Evolutionary conservation across 2,888 invertebrate species (phyloP).

Genomic region (Nomada ferruginata): DNA sequence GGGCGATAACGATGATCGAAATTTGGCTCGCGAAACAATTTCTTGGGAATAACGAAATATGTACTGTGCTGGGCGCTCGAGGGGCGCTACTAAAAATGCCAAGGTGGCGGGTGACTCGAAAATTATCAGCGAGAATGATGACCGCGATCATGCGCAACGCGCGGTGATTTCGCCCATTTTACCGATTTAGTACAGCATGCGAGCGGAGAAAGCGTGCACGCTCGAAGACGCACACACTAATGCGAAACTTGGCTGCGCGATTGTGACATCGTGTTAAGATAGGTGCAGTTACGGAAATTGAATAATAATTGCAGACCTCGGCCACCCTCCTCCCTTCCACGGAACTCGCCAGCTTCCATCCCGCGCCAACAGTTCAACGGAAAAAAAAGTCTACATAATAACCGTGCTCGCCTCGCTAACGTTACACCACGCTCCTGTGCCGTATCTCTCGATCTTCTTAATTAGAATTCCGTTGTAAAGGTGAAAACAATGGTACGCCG

Average conservation of each 20-base stretch:
- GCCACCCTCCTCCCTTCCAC: slow-evolving; percentile 11
- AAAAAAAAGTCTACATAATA: slow-evolving; percentile 67
- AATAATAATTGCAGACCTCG: slow-evolving; percentile 80
- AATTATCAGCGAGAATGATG: slow-evolving; percentile 59
- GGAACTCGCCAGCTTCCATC: slow-evolving; percentile 40
- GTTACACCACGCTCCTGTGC: slow-evolving; percentile 40
- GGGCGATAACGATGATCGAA: not conserved
- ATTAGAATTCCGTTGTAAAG: slow-evolving; percentile 78
- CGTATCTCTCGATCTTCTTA: slow-evolving; percentile 77
- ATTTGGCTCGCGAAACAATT: not conserved
- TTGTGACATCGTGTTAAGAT: slow-evolving; percentile 81
- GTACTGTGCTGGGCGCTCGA: slow-evolving; percentile 13
- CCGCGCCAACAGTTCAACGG: slow-evolving; percentile 38
- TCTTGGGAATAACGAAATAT: slow-evolving; percentile 43
- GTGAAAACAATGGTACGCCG: slow-evolving; percentile 72
- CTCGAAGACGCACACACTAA: slow-evolving; percentile 11
- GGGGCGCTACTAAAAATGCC: slow-evolving; percentile 54
- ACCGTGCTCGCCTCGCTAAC: slow-evolving; percentile 61
- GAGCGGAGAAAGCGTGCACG: slow-evolving; percentile 11
- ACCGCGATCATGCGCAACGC: slow-evolving; percentile 74
- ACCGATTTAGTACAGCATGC: slow-evolving; percentile 21
- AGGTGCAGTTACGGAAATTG: slow-evolving; percentile 81
- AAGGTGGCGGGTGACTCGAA: too few relatives aligned
- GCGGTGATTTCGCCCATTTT: slow-evolving; percentile 40
- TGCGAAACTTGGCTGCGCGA: slow-evolving; percentile 53